These are phyloP conservation scores for Megalops atlanticus DNA, from an alignment of 2,113 vertebrate genomes.

Conservation along the genomic window DNA sequence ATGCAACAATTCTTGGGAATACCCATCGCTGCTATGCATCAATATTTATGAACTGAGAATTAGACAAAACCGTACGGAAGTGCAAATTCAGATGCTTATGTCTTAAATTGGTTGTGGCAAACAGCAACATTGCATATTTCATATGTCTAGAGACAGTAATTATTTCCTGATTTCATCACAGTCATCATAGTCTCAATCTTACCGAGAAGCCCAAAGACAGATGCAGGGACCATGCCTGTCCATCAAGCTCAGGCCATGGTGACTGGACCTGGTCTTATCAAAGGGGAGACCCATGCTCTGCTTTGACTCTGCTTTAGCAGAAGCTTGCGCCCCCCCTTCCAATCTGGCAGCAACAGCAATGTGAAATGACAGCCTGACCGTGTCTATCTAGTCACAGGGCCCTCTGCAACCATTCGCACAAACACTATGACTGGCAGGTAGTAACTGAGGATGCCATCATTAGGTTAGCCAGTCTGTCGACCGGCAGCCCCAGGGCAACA, in stretches of 20 bases:
- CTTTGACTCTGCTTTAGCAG: too few relatives aligned
- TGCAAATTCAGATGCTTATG: neutral
- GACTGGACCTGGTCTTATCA: too few relatives aligned
- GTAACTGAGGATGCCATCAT: conserved; percentile 9
- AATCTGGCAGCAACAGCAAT: neutral
- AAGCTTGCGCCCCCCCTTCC: neutral
- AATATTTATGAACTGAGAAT: neutral
- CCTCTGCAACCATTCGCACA: neutral
- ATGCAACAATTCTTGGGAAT: neutral
- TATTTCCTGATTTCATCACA: too few relatives aligned
- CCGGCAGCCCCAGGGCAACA: neutral
- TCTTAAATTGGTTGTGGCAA: neutral
- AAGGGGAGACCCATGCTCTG: too few relatives aligned
- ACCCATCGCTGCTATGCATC: neutral
- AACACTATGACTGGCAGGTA: neutral
- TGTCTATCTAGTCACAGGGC: neutral
- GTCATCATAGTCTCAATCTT: too few relatives aligned
- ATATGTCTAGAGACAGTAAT: too few relatives aligned
- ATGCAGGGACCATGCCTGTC: neutral
- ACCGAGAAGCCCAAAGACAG: neutral
- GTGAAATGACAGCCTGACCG: neutral
- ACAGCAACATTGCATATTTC: neutral
- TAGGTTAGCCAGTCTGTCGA: neutral
- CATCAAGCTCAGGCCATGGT: too few relatives aligned
- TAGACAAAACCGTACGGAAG: neutral